Conservation (phyloP, 2,113 vertebrate species). For the Merops nubicus region DNA sequence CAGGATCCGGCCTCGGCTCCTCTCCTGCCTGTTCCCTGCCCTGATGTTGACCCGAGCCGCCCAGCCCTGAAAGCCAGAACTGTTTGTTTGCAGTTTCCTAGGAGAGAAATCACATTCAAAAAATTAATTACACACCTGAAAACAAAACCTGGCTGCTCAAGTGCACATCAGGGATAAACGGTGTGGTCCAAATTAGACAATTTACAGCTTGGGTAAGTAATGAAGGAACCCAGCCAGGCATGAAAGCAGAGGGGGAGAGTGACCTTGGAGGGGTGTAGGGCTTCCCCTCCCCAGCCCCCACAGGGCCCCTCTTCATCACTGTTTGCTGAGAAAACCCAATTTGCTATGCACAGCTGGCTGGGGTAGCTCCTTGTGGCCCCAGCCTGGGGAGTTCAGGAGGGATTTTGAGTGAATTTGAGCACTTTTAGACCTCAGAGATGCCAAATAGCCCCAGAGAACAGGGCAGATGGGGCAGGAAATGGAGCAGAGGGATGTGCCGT, state of each 20-base stretch:
- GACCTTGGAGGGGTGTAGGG: neutral
- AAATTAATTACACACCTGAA: conserved; percentile 77
- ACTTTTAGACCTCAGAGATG: fast-evolving
- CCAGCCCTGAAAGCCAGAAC: conserved; percentile 19
- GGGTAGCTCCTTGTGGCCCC: neutral
- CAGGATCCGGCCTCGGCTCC: neutral
- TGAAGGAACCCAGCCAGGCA: neutral
- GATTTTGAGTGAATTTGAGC: neutral
- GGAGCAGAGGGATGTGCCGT: neutral
- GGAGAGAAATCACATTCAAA: conserved; percentile 70
- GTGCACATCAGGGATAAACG: conserved; percentile 71
- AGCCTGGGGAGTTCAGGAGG: neutral
- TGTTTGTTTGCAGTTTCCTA: conserved; percentile 69
- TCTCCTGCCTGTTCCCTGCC: neutral
- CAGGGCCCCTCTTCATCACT: fast-evolving
- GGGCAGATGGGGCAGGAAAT: neutral
- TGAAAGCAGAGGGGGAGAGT: neutral
- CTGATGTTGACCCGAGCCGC: neutral
- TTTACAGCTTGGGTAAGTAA: conserved; percentile 67
- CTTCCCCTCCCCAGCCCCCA: neutral
- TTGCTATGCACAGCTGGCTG: neutral
- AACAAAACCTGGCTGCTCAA: conserved; percentile 73
- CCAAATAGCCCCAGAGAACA: fast-evolving
- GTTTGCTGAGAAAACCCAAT: neutral
- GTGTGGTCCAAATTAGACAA: conserved; percentile 64